These are phyloP conservation scores for Phaetusa simplex DNA, from an alignment of 2,113 vertebrate species.

Conservation along the genomic window DNA sequence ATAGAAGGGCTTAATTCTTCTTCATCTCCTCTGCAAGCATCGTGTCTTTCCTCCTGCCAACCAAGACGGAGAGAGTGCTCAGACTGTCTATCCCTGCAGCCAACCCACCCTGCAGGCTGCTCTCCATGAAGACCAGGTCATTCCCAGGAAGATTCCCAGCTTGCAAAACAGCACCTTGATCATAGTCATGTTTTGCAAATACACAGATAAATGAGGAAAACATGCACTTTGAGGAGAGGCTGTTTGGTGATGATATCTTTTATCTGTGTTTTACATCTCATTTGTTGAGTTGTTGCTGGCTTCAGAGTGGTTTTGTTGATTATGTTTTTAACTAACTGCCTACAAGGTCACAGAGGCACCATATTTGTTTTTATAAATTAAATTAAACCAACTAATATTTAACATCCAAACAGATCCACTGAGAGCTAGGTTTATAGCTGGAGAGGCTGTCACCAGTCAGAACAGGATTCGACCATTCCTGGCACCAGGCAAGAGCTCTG, in stretches of 20 bases:
- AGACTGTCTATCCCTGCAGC: neutral
- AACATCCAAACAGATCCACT: constrained; percentile 8
- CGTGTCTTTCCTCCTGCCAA: neutral
- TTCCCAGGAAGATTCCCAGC: neutral
- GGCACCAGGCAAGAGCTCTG: neutral
- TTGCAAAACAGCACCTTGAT: neutral
- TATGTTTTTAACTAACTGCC: neutral
- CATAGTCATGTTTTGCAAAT: constrained; percentile 26
- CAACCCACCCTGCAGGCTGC: neutral
- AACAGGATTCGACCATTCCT: neutral
- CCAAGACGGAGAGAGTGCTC: neutral
- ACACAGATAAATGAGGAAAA: neutral
- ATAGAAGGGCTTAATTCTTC: neutral
- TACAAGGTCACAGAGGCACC: neutral
- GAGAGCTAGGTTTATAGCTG: neutral
- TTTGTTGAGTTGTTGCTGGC: neutral
- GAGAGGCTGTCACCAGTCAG: neutral
- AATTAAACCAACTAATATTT: neutral
- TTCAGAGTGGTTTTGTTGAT: neutral
- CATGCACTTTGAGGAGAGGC: neutral
- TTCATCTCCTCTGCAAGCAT: neutral
- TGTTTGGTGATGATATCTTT: neutral
- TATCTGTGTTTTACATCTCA: neutral
- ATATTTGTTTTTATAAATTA: neutral
- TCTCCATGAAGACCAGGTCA: neutral